These are phyloP conservation scores for Wasmannia auropunctata DNA, from an alignment of 1,140 invertebrate species.

Conservation along the genomic window DNA sequence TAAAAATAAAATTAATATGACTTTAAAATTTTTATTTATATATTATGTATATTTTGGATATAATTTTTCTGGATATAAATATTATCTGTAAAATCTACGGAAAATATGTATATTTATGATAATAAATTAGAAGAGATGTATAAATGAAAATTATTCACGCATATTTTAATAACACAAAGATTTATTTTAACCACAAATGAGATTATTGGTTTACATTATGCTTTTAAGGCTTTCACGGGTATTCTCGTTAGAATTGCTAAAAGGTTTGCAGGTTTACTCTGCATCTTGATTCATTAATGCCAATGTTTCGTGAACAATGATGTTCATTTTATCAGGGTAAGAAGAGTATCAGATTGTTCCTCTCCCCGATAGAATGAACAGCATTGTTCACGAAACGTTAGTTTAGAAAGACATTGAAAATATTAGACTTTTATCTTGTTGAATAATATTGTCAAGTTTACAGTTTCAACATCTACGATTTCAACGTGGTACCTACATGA, in stretches of 20 bases:
- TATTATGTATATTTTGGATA: background rate
- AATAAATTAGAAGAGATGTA: background rate
- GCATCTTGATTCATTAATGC: no score
- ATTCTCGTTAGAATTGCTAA: no score
- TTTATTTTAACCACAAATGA: background rate
- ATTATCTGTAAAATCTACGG: background rate
- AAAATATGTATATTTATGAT: background rate
- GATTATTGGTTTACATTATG: background rate
- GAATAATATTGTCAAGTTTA: background rate
- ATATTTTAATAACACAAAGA: background rate
- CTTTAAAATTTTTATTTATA: background rate
- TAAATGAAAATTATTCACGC: background rate
- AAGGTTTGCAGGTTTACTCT: no score
- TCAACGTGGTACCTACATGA: background rate
- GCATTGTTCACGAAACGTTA: no score
- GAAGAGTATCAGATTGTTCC: no score
- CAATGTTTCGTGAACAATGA: no score
- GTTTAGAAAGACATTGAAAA: background rate
- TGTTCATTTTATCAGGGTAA: no score
- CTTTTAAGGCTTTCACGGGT: no score
- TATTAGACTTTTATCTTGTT: background rate
- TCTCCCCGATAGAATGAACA: no score
- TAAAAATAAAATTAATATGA: background rate
- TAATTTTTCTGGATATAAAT: constrained; percentile 10
- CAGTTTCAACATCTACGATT: background rate